Evolutionary conservation across 2,113 vertebrate genomes (phyloP).

Genomic region (Orthonyx spaldingii): DNA sequence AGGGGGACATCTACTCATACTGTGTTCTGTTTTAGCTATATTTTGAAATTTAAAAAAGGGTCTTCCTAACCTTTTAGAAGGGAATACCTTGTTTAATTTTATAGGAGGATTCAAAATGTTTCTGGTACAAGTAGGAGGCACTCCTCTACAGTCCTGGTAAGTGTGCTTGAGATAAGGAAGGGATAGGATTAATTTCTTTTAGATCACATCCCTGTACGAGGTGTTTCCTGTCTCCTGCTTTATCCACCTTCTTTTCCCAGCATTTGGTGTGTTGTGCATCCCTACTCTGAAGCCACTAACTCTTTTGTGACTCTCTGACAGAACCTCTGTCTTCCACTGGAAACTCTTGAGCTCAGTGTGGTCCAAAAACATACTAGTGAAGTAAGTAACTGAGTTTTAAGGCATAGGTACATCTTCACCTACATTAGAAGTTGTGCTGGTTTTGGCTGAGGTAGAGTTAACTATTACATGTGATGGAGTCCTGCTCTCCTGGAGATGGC

Average conservation of each 20-base stretch:
- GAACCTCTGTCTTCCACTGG: background rate
- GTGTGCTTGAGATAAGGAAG: background rate
- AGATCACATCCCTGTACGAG: background rate
- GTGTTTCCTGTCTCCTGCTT: background rate
- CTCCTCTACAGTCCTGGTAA: background rate
- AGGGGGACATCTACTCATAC: background rate
- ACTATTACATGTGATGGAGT: background rate
- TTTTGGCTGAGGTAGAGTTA: background rate
- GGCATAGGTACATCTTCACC: background rate
- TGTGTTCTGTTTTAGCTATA: background rate
- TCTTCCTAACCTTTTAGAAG: background rate
- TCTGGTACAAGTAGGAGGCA: background rate
- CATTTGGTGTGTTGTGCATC: background rate
- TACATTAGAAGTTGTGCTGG: background rate
- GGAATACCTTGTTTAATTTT: background rate
- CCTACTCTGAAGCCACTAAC: background rate
- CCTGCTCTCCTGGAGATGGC: background rate
- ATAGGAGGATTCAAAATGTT: background rate
- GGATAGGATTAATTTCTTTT: background rate
- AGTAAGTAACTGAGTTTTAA: background rate
- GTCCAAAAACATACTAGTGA: background rate
- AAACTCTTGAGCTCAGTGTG: accelerated
- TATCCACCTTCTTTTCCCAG: background rate
- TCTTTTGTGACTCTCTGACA: background rate
- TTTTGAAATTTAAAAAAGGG: background rate